Evolutionary conservation across 2,888 invertebrate species (phyloP).

Genomic region (Willowsia nigromaculata): DNA sequence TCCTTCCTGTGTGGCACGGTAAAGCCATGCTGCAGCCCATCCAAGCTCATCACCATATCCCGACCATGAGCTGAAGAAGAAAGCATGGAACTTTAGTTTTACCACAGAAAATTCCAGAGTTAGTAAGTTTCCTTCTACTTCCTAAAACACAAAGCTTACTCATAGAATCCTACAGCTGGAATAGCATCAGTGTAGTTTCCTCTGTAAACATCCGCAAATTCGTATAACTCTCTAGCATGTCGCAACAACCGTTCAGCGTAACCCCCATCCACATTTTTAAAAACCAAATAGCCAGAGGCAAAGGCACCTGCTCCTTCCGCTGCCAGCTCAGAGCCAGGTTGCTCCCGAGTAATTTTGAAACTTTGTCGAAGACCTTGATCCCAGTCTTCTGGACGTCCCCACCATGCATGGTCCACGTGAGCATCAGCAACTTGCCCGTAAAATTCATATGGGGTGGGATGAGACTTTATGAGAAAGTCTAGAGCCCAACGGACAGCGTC

Average conservation of each 20-base stretch:
- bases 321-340: slow-evolving; percentile 82
- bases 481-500: slow-evolving; percentile 83
- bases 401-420: slow-evolving; percentile 83
- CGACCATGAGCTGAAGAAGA: slow-evolving; percentile 80
- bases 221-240: slow-evolving; percentile 82
- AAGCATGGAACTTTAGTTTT: no score
- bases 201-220: slow-evolving; percentile 82
- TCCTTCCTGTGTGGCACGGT: slow-evolving; percentile 82
- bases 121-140: no score
- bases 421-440: slow-evolving; percentile 84
- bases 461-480: slow-evolving; percentile 83
- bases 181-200: slow-evolving; percentile 83
- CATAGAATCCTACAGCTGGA: slow-evolving; percentile 82
- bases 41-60: slow-evolving; percentile 83
- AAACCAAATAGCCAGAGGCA: slow-evolving; percentile 83
- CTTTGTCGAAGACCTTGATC: background rate
- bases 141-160: no score
- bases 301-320: slow-evolving; percentile 84
- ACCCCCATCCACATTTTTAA: slow-evolving; percentile 79
- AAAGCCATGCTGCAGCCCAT: slow-evolving; percentile 84
- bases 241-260: slow-evolving; percentile 81
- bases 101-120: no score
- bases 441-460: slow-evolving; percentile 81
- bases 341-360: slow-evolving; percentile 4
- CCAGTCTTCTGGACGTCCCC: slow-evolving; percentile 81